Percentiles rank a stretch among this genome's conserved stretches.
Conservation (phyloP, 92 coral and sea anemone species). For the Parazoanthus atlanticus region DNA sequence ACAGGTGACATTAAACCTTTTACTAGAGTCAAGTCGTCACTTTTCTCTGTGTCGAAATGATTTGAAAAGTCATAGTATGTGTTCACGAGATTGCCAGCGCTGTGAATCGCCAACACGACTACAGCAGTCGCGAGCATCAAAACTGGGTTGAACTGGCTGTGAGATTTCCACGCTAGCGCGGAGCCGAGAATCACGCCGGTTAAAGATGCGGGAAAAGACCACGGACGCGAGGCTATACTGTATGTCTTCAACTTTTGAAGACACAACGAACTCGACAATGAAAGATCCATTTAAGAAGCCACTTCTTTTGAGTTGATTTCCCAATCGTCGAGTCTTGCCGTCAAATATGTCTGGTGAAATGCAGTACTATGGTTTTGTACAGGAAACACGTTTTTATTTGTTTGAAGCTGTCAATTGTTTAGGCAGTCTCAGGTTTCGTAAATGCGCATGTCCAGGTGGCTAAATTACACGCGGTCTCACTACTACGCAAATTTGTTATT, state of each 20-base stretch:
- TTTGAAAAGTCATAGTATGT: constrained; percentile 74
- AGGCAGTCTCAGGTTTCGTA: background rate
- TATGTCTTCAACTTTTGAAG: constrained; percentile 49
- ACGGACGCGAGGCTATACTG: constrained; percentile 61
- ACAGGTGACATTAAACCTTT: constrained; percentile 46
- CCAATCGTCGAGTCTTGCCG: background rate
- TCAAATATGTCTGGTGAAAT: background rate
- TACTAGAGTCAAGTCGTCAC: constrained; percentile 71
- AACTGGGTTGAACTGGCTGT: constrained; percentile 48
- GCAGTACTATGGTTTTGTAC: background rate
- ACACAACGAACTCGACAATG: background rate
- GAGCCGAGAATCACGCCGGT: constrained; percentile 63
- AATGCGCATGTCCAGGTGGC: background rate
- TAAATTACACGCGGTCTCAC: background rate
- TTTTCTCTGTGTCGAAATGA: constrained; percentile 67
- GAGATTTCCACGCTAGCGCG: constrained; percentile 61
- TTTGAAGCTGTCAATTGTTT: background rate
- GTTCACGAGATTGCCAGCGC: constrained; percentile 82
- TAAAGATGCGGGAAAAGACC: constrained; percentile 75
- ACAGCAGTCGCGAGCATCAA: constrained; percentile 52
- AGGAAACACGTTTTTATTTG: background rate
- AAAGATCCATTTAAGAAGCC: background rate
- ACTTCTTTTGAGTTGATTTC: background rate
- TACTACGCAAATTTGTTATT: background rate
- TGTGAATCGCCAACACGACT: constrained; percentile 62